Conservation (phyloP, 2,888 invertebrate genomes). For the Synanthedon tipuliformis region DNA sequence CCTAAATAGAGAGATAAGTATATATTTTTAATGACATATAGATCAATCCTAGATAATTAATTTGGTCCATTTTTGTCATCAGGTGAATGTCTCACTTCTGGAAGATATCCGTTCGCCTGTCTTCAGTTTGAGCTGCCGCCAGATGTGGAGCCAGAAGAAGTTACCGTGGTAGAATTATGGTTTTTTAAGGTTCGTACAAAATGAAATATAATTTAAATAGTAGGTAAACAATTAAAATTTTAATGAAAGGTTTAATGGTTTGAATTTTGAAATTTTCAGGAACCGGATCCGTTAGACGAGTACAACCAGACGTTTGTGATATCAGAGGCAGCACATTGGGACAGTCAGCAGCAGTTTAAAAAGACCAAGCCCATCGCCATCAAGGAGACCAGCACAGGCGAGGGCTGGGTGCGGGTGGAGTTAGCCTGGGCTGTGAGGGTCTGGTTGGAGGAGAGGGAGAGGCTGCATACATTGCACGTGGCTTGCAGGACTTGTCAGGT, state of each 20-base stretch:
- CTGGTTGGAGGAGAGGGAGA: slow-evolving; percentile 78
- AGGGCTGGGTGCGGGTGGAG: slow-evolving; percentile 86
- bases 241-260: no score
- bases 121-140: slow-evolving; percentile 82
- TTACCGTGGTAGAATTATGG: slow-evolving; percentile 84
- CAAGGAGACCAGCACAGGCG: slow-evolving; percentile 78
- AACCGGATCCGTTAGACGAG: slow-evolving; percentile 71
- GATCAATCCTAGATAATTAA: no score
- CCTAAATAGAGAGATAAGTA: no score
- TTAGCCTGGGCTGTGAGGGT: slow-evolving; percentile 80
- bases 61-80: neutral
- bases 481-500: slow-evolving; percentile 82
- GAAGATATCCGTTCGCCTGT: slow-evolving; percentile 75
- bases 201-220: no score
- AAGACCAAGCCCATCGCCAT: slow-evolving; percentile 85
- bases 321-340: slow-evolving; percentile 84
- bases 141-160: slow-evolving; percentile 79
- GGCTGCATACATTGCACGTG: slow-evolving; percentile 79
- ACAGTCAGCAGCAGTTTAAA: slow-evolving; percentile 75
- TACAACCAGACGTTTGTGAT: slow-evolving; percentile 82
- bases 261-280: slow-evolving; percentile 26
- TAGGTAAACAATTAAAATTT: neutral
- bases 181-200: slow-evolving; percentile 72
- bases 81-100: slow-evolving; percentile 61
- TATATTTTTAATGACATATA: no score